Evolutionary conservation across 2,888 invertebrate species (phyloP), one percentile per base, ranked within the genome.

Genomic region (Strigamia transsilvanica): DNA sequence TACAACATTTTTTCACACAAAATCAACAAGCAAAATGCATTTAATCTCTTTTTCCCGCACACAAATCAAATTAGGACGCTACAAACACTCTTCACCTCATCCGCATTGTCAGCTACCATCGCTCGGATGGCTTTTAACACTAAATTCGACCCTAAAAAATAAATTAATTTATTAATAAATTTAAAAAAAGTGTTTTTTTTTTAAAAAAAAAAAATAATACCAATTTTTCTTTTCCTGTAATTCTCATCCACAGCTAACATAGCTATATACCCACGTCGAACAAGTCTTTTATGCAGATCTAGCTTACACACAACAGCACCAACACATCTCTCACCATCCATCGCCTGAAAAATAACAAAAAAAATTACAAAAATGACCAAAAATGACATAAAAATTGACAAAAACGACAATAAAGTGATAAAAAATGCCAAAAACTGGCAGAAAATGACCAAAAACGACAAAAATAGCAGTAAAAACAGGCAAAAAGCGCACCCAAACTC

Each of bases 251-350:
- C 98, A 42, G 99, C 99, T 88, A 99, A 90, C 99, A 99, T 99
- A 82, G 99, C 99, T 87, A 99, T 99, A 89, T 99, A 99, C 84
- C 99, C 99, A 88, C 98, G 92, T 87, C 94, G 93, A 85, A 95
- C 94, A 87, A 94, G 93, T 84, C 88, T 88, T 84, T 93, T 91
- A 89, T 96, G 95, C 89, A 95, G 92, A 90, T 98, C 97, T 89
- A 99, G 91, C 90, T 99, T 99, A 91, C 99, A 99, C 85, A 99
- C 98, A 87, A 99, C 98, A 87, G 98, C 98, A 88, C 99, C 99
- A 86, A 99, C 96, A 88, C 95, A 96, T 87, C 93, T 92, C 83
- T 92, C 92, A 86, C 92, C 92, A 88, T 94, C 93, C 91, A 94
- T 94, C 83, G 98, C 98, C 93, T 93, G 87, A 73, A 85, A 83